These are phyloP conservation scores for Pseudochaenichthys georgianus DNA, from an alignment of 2,797 vertebrate species.

Conservation along the genomic window DNA sequence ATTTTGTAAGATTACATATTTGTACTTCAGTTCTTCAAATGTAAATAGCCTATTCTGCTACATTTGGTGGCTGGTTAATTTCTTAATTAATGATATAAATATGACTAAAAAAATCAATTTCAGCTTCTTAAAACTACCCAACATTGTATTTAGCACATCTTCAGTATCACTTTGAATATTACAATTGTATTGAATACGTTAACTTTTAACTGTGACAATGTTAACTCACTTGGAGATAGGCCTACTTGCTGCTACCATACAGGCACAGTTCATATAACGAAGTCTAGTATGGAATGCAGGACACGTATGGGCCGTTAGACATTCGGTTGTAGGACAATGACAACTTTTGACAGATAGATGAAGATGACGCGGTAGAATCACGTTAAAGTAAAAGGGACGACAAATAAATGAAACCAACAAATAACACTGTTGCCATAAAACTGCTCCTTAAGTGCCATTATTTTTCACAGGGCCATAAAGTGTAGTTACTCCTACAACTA, in stretches of 20 bases:
- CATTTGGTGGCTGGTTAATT: neutral
- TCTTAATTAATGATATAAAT: too few species aligned
- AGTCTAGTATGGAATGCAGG: conserved; percentile 1
- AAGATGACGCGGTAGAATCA: neutral
- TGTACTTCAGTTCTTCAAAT: neutral
- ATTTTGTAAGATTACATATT: neutral
- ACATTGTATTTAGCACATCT: too few species aligned
- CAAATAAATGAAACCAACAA: neutral
- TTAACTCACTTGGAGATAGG: neutral
- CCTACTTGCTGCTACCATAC: neutral
- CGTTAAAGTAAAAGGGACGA: neutral
- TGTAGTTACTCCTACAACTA: neutral
- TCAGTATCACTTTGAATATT: too few species aligned
- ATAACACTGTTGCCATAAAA: neutral
- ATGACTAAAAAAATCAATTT: too few species aligned
- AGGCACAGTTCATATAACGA: neutral
- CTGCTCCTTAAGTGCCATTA: too few species aligned
- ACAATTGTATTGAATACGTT: too few species aligned
- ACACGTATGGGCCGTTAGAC: neutral
- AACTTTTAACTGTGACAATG: neutral
- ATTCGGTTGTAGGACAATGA: neutral
- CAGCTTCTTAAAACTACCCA: too few species aligned
- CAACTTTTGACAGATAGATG: neutral
- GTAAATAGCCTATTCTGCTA: neutral
- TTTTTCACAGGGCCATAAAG: neutral